Percentiles rank a stretch among this genome's conserved stretches.
phyloP scores from a whole-genome alignment of 2,113 vertebrate genomes.

The Spea multiplicata region DNA sequence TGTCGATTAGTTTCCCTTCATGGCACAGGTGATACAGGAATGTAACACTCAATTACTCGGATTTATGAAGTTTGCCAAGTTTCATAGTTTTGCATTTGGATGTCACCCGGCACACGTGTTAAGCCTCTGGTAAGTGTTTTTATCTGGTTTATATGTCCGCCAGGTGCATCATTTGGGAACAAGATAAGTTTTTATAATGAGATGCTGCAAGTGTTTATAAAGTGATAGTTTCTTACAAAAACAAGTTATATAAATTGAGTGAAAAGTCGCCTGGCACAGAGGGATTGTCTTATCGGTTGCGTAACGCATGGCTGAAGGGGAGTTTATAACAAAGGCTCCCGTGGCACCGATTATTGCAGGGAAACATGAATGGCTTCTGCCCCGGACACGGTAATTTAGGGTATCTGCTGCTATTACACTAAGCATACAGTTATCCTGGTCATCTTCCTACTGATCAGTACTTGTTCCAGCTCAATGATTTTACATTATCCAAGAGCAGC shows the following conservation, averaged over 20 bases:
- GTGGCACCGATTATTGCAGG: too few relatives aligned
- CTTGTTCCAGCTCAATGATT: too few relatives aligned
- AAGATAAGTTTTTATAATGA: neutral
- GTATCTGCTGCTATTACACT: too few relatives aligned
- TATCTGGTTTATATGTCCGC: neutral
- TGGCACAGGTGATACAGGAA: neutral
- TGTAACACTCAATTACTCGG: neutral
- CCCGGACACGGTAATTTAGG: too few relatives aligned
- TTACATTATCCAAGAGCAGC: too few relatives aligned
- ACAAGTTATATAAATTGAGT: neutral
- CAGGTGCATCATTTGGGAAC: neutral
- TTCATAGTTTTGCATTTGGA: neutral
- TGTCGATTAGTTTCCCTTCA: neutral
- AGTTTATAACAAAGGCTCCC: too few relatives aligned
- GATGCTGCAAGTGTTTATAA: neutral
- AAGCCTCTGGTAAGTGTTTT: neutral
- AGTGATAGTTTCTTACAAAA: neutral
- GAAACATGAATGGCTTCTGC: too few relatives aligned
- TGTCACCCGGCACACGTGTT: neutral
- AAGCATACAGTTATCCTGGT: too few relatives aligned
- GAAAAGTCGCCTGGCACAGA: neutral
- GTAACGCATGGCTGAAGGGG: too few relatives aligned
- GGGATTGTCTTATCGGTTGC: neutral
- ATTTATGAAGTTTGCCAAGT: neutral
- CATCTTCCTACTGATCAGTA: too few relatives aligned